Percentiles rank a stretch among this genome's conserved stretches.
Evolutionary conservation across 2,113 vertebrate genomes (phyloP).

Genomic region (Psammodynastes pulverulentus): DNA sequence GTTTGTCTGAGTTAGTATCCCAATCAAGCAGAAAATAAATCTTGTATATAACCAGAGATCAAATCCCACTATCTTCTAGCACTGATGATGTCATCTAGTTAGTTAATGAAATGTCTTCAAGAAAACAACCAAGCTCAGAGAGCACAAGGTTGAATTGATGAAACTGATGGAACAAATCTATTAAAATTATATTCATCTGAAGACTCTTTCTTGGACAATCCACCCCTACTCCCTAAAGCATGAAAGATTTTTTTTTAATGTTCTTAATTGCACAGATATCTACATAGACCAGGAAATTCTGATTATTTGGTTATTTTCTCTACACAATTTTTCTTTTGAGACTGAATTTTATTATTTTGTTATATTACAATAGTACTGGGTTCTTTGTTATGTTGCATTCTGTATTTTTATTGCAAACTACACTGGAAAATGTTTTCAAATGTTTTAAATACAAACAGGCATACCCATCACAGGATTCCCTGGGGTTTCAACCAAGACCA

Average conservation of each 20-base stretch:
- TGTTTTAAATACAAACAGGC: not conserved
- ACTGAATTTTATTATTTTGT: not conserved
- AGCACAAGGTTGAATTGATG: not conserved
- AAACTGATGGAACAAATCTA: not conserved
- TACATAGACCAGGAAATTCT: not conserved
- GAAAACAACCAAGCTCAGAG: not conserved
- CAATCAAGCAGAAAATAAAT: not conserved
- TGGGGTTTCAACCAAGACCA: not conserved
- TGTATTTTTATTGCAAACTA: not conserved
- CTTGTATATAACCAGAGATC: not conserved
- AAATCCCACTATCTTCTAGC: not conserved
- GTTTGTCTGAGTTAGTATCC: not conserved
- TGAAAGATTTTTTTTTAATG: not conserved
- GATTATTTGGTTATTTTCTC: not conserved
- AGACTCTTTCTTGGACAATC: not conserved
- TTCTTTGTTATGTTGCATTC: not conserved
- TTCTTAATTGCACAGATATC: not conserved
- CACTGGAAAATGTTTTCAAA: not conserved
- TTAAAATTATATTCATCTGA: not conserved
- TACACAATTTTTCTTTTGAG: not conserved
- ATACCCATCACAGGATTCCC: not conserved
- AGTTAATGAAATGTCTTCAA: not conserved
- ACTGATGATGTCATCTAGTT: not conserved
- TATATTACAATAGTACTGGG: not conserved
- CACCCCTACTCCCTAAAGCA: not conserved